Base-by-base conservation (phyloP, 1,140 invertebrate species). In the Campoletis sonorensis region DNA sequence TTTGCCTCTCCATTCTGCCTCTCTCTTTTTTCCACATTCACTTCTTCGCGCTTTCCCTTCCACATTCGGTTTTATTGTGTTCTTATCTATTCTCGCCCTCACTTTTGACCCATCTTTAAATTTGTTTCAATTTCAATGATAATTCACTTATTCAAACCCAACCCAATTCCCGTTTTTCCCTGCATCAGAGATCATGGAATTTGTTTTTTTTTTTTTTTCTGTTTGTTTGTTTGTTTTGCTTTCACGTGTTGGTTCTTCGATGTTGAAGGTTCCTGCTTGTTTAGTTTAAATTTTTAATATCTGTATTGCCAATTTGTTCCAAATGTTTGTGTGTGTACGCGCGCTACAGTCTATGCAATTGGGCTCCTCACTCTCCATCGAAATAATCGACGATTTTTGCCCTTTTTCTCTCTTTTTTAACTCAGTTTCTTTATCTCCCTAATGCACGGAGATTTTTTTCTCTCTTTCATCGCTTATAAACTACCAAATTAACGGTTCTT, bases 11-110 rank as follows among this genome's bases (percentile, higher is more conserved):
- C 51, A 33, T 49, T 64, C 49, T 18, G 61, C 70, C 40, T 83
- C 61, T 82, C 83, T 85, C 81, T 84, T 83, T 82, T 85, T 78
- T 23, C 37, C 37, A 71, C 51, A 58, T 16, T 78, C 68, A 54
- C 72, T 76, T 58, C 26, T 75, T 16, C 45, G 30, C 67, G 49
- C 26, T 40, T 40, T 79, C 26, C 18, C 51, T 54, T 54, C 7
- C n/a, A n/a, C 51, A 54, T 18, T 54, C 51, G 51, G 1, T 54
- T 64, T 26, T 26, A n/a, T n/a, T n/a, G 0, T 13, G 7, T 64
- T 27, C 13, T 11, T 26, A 64, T 26, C 61, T 64, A 64, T 64
- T 16, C 21, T 64, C 61, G 21, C 61, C 23, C 54, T 13, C 61
- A 64, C 61, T 54, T 54, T 54, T 10, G 23, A 64, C 61, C 61